phyloP scores from a whole-genome alignment of 2,113 vertebrate genomes.

The Rousettus leschenaultii region DNA sequence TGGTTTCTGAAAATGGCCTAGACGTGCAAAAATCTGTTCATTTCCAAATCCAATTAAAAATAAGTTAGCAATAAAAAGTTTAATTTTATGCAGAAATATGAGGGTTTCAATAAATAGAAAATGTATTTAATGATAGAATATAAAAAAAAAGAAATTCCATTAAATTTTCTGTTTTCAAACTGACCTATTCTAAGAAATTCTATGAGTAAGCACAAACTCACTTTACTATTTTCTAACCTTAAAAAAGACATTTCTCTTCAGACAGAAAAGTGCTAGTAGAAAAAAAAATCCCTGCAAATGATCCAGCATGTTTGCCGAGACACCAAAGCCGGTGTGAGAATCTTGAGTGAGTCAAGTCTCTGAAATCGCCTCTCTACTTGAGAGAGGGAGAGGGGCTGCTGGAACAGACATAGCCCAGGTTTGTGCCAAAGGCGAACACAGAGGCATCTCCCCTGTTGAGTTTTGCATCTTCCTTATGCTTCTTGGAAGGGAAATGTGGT shows the following conservation, averaged over 20 bases:
- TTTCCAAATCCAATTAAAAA: conserved; percentile 14
- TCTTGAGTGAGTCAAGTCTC: neutral
- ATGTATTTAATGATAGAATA: neutral
- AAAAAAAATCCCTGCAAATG: neutral
- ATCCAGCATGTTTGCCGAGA: neutral
- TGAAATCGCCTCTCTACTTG: neutral
- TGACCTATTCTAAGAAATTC: neutral
- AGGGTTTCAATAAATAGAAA: neutral
- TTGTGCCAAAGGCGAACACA: neutral
- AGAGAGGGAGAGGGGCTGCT: neutral
- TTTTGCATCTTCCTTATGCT: neutral
- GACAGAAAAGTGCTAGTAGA: neutral
- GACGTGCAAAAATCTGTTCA: neutral
- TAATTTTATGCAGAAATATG: neutral
- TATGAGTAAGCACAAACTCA: neutral
- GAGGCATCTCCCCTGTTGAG: neutral
- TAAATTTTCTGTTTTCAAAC: neutral
- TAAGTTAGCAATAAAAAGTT: neutral
- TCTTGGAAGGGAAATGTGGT: neutral
- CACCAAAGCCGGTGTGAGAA: neutral
- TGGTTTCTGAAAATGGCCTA: neutral
- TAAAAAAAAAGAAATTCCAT: neutral
- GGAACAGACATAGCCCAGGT: neutral
- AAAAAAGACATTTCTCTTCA: neutral
- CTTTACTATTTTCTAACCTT: neutral